Evolutionary conservation across 2,888 invertebrate genomes (phyloP), one percentile per base, ranked within the genome.

Genomic region (Aphidius colemani): DNA sequence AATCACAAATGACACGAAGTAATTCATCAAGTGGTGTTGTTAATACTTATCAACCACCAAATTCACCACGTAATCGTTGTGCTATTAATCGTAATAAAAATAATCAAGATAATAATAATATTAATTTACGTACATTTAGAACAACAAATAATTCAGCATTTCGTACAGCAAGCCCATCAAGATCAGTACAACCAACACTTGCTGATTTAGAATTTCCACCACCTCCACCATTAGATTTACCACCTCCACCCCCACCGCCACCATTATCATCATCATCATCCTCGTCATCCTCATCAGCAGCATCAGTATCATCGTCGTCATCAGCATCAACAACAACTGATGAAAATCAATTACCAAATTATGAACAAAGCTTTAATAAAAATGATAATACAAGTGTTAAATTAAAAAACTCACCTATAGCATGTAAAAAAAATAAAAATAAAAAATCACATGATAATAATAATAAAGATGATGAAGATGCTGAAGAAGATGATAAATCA

Each of bases 131-230:
- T 66, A 85, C 85, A 9, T 86, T 84, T 66, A 79, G 84, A 56
- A 53, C 51, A 40, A 41, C 65, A 62, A 77, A 73, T 69, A 82
- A 73, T 43, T 77, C 76, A 63, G 78, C 84, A 46, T 86, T 87
- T 67, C 80, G 88, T 41, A 86, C 86, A 56, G 87, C 88, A 64
- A 91, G 90, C 78, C 92, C 92, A 7, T 90, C 90, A 63, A 83
- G 90, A 46, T 87, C 88, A 53, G 85, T 89, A 2, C 89, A 92
- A 67, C 93, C 93, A 0, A 88, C 89, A 0, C 83, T 93, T 66
- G 92, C 93, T 5, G 93, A 94, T 78, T 85, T 95, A 43, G 94
- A 95, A 80, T 94, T 94, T 83, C 94, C 94, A 1, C 94, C 94
- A 13, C 94, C 94, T 0, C 94, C 94, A 0, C 85, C 89, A 6